Conservation (phyloP, 2,888 invertebrate species). For the Onthophagus sagittarius region DNA sequence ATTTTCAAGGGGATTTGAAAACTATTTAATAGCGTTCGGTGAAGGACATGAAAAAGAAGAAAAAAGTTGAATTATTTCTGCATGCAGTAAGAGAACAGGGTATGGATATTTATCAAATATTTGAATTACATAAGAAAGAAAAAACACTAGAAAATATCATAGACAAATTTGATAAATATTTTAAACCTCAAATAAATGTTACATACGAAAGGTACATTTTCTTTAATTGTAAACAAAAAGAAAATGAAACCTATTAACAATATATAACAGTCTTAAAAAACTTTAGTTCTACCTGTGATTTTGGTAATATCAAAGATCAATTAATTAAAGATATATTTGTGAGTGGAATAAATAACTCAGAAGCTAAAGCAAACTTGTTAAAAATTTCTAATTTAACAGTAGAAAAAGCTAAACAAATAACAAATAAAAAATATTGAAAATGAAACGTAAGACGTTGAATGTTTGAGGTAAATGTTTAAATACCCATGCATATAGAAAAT, state of each 20-base stretch:
- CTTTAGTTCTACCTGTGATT: not conserved
- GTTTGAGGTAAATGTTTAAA: no score
- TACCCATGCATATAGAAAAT: not conserved
- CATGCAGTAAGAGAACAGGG: not conserved
- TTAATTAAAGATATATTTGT: no score
- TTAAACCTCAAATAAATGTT: not conserved
- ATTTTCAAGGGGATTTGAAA: not conserved
- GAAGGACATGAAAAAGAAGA: not conserved
- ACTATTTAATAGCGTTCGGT: not conserved
- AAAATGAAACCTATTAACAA: not conserved
- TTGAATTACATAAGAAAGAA: not conserved
- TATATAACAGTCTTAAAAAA: conserved; percentile 7
- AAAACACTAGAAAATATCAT: not conserved
- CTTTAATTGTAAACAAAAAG: not conserved
- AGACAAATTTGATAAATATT: not conserved
- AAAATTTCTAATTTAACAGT: no score
- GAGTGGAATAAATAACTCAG: no score
- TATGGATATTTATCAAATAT: not conserved
- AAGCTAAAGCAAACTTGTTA: not conserved
- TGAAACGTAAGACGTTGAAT: no score
- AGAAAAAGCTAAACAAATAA: no score
- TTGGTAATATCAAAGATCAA: no score
- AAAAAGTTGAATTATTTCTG: not conserved
- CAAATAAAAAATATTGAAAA: no score
- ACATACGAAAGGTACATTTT: conserved; percentile 11